These are phyloP conservation scores for Dreissena rostriformis DNA, from an alignment of 1,140 invertebrate species.

Conservation along the genomic window DNA sequence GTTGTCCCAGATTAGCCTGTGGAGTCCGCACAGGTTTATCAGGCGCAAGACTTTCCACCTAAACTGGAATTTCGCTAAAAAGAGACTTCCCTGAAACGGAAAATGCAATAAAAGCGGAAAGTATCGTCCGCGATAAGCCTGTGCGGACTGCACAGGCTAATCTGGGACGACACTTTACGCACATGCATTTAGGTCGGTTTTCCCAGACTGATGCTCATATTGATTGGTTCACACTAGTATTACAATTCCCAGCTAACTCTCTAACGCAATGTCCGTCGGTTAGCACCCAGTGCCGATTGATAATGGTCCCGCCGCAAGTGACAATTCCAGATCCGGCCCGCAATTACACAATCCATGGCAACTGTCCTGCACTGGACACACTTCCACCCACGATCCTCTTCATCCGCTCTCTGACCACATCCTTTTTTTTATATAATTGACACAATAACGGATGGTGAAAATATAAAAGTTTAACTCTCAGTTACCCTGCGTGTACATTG, in stretches of 20 bases:
- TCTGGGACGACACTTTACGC: too few relatives aligned
- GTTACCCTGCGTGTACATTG: not conserved
- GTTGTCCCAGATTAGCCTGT: too few relatives aligned
- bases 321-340: conserved; percentile 76
- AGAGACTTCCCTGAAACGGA: too few relatives aligned
- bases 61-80: too few relatives aligned
- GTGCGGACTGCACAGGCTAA: too few relatives aligned
- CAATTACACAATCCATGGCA: conserved; percentile 90
- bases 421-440: conserved; percentile 65
- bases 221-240: too few relatives aligned
- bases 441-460: not conserved
- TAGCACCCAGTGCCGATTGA: conserved; percentile 76
- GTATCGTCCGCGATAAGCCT: too few relatives aligned
- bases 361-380: conserved; percentile 77
- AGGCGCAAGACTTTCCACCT: too few relatives aligned
- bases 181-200: too few relatives aligned
- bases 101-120: too few relatives aligned
- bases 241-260: conserved; percentile 58
- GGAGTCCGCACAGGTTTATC: too few relatives aligned
- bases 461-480: not conserved
- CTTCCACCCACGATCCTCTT: conserved; percentile 59
- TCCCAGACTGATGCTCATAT: too few relatives aligned
- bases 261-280: conserved; percentile 80
- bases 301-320: conserved; percentile 79
- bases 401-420: conserved; percentile 50